A percentile compares a stretch with the other conserved stretches of the same genome.
These are phyloP conservation scores for Cantharis nigra DNA, from an alignment of 2,888 invertebrate genomes.

Conservation along the genomic window DNA sequence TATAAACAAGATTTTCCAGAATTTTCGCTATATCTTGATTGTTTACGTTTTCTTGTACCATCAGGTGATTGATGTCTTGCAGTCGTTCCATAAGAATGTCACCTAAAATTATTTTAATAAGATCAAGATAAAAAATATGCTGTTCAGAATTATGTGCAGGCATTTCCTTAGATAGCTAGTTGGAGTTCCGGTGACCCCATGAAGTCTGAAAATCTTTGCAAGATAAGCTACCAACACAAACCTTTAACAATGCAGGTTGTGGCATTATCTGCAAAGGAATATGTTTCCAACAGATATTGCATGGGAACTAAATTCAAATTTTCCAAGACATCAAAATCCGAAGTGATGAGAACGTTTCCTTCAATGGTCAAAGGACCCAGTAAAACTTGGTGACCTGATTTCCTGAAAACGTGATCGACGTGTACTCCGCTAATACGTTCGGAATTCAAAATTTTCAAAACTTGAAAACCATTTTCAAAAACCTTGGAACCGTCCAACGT, in stretches of 20 bases:
- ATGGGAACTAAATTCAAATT: conserved; percentile 47
- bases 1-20: conserved; percentile 43
- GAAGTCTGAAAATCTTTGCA: no score
- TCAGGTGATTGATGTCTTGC: conserved; percentile 44
- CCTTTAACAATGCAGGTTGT: conserved; percentile 41
- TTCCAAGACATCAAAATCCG: conserved; percentile 47
- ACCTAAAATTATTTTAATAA: conserved; percentile 36
- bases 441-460: conserved; percentile 44
- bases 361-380: conserved; percentile 44
- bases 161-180: no score
- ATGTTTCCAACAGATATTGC: conserved; percentile 37
- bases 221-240: conserved; percentile 17
- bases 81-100: conserved; percentile 46
- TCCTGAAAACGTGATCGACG: conserved; percentile 52
- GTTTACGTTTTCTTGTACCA: conserved; percentile 43
- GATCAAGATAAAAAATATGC: no score
- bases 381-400: conserved; percentile 48
- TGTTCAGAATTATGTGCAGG: no score
- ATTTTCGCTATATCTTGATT: conserved; percentile 38
- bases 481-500: conserved; percentile 50
- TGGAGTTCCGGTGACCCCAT: no score
- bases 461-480: conserved; percentile 51
- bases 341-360: conserved; percentile 46
- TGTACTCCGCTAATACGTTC: conserved; percentile 50
- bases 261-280: conserved; percentile 35